Percentiles rank a stretch among this genome's conserved stretches.
These are phyloP conservation scores for Sinella curviseta DNA, from an alignment of 1,140 invertebrate genomes.

Conservation along the genomic window DNA sequence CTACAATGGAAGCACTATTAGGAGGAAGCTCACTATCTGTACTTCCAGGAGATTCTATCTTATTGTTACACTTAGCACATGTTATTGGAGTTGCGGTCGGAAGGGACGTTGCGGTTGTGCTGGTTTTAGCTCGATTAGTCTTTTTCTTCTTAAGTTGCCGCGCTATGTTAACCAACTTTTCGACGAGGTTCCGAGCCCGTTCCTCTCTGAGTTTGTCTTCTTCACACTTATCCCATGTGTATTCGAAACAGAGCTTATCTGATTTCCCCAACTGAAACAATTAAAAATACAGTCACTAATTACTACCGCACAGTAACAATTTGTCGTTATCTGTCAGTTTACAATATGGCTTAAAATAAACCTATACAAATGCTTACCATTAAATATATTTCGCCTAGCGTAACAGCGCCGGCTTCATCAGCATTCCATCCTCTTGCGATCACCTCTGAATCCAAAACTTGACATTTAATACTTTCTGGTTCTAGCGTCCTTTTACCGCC, in stretches of 20 bases:
- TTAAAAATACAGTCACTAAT: constrained; percentile 29
- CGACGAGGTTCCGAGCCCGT: constrained; percentile 25
- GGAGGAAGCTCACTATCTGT: neutral
- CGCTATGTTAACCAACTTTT: constrained; percentile 27
- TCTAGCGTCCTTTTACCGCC: neutral
- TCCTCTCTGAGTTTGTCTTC: constrained; percentile 11
- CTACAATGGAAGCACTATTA: neutral
- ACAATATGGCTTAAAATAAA: no score
- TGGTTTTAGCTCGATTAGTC: constrained; percentile 23
- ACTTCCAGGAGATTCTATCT: neutral
- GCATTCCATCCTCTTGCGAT: constrained; percentile 77
- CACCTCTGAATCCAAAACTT: constrained; percentile 53
- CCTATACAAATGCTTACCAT: constrained; percentile 64
- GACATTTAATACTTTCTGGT: constrained; percentile 35
- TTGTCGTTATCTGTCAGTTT: no score
- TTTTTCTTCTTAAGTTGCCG: constrained; percentile 40
- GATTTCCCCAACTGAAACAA: constrained; percentile 70
- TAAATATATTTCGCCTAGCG: constrained; percentile 85
- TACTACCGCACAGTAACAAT: no score
- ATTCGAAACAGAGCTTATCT: constrained; percentile 76
- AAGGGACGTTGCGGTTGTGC: neutral
- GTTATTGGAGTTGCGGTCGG: neutral
- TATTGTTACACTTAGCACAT: constrained; percentile 29
- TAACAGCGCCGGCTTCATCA: constrained; percentile 71
- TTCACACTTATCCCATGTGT: constrained; percentile 68